Conservation (phyloP, 2,113 vertebrate species). For the Paedocypris sp. region DNA sequence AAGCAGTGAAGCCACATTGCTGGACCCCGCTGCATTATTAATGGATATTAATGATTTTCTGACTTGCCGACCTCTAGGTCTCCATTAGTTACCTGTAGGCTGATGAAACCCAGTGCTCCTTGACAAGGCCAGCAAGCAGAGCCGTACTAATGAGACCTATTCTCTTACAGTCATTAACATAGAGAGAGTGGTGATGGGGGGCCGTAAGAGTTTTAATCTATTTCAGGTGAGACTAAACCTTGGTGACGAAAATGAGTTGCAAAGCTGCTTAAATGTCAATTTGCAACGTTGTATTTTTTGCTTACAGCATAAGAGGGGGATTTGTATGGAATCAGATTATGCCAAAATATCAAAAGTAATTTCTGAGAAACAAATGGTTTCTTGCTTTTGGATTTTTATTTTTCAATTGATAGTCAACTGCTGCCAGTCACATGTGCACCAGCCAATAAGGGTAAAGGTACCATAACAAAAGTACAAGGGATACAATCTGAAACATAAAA, state of each 20-base stretch:
- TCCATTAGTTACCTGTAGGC: constrained; percentile 44
- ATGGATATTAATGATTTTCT: constrained; percentile 53
- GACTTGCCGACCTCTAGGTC: constrained; percentile 45
- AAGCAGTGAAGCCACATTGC: constrained; percentile 10
- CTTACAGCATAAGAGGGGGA: too few species aligned
- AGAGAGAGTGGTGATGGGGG: not conserved
- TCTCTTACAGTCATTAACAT: constrained; percentile 34
- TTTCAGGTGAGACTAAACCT: not conserved
- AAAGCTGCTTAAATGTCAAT: not conserved
- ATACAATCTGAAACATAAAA: too few species aligned
- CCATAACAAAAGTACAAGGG: too few species aligned
- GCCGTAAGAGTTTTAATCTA: not conserved
- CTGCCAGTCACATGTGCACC: too few species aligned
- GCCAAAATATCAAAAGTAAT: too few species aligned
- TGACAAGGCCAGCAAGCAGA: constrained; percentile 27
- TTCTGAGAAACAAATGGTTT: too few species aligned
- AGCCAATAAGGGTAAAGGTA: too few species aligned
- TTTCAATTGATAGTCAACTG: too few species aligned
- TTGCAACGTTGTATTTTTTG: too few species aligned
- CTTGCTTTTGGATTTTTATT: too few species aligned
- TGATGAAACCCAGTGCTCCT: constrained; percentile 38
- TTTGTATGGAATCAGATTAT: too few species aligned
- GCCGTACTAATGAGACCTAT: constrained; percentile 41
- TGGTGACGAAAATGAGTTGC: not conserved
- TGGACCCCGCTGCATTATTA: constrained; percentile 45